Evolutionary conservation across 2,797 vertebrate species (phyloP).

Genomic region (Oceanodroma leucorhoa): DNA sequence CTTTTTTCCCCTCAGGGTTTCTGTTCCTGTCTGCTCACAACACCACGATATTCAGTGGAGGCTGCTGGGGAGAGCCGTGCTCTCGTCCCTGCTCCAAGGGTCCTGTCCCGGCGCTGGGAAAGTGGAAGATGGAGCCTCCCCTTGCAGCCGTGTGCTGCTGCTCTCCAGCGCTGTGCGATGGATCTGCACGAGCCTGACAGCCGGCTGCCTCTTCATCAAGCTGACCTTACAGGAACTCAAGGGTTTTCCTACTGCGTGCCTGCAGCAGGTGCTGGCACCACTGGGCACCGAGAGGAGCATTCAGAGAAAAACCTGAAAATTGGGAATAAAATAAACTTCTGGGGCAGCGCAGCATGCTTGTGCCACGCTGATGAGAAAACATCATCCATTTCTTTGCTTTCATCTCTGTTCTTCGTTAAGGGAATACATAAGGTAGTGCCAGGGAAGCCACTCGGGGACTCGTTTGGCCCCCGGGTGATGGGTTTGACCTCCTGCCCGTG

Average conservation of each 20-base stretch:
- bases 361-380: neutral
- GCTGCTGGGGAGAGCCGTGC: neutral
- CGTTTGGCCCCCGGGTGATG: neutral
- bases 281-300: neutral
- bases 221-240: neutral
- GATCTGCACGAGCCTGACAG: rapidly evolving
- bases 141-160: rapidly evolving
- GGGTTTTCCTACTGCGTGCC: neutral
- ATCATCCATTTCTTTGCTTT: neutral
- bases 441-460: neutral
- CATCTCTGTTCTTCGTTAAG: neutral
- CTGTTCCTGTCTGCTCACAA: neutral
- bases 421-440: neutral
- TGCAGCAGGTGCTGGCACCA: neutral
- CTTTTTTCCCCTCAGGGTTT: neutral
- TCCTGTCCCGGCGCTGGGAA: rapidly evolving
- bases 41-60: neutral
- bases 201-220: rapidly evolving
- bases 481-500: neutral
- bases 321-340: neutral
- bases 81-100: rapidly evolving
- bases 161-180: neutral
- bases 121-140: neutral
- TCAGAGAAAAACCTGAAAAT: neutral
- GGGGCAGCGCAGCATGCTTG: neutral